A percentile compares a stretch with the other conserved stretches of the same genome.
phyloP scores from a whole-genome alignment of 2,888 invertebrate species.

The Limenitis camilla region DNA sequence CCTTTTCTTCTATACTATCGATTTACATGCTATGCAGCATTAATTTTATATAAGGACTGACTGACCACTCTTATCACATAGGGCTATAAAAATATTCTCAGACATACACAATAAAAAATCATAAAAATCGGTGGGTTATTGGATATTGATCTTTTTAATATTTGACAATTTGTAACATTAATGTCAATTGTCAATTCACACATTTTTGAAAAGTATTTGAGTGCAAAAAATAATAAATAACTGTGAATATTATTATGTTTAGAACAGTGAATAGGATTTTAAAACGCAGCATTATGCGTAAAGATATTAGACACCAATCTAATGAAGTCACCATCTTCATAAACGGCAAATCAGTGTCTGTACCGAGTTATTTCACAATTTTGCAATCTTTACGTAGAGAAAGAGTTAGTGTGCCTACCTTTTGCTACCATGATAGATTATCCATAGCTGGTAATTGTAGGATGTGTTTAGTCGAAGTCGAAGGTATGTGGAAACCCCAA shows the following conservation, averaged over 20 bases:
- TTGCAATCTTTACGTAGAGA: constrained; percentile 76
- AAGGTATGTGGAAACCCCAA: constrained; percentile 95
- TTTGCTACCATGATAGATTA: constrained; percentile 98
- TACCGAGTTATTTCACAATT: constrained; percentile 95
- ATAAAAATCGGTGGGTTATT: no score
- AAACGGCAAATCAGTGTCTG: constrained; percentile 92
- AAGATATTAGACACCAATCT: constrained; percentile 23
- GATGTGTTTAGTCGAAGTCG: constrained; percentile 98
- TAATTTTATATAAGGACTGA: no score
- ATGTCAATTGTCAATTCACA: background rate
- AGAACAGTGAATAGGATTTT: constrained; percentile 32
- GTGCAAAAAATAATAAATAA: background rate
- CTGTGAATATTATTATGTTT: constrained; percentile 29
- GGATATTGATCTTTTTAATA: background rate
- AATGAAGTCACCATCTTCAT: constrained; percentile 85
- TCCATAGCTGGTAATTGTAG: constrained; percentile 99
- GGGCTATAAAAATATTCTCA: no score
- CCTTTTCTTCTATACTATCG: no score
- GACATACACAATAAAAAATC: no score
- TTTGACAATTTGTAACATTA: background rate
- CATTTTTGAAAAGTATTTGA: background rate
- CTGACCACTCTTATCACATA: no score
- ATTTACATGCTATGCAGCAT: no score
- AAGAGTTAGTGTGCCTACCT: constrained; percentile 81
- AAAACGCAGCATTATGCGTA: constrained; percentile 26